Conservation (phyloP, 1,140 invertebrate species). For the Vollenhovia emeryi region DNA sequence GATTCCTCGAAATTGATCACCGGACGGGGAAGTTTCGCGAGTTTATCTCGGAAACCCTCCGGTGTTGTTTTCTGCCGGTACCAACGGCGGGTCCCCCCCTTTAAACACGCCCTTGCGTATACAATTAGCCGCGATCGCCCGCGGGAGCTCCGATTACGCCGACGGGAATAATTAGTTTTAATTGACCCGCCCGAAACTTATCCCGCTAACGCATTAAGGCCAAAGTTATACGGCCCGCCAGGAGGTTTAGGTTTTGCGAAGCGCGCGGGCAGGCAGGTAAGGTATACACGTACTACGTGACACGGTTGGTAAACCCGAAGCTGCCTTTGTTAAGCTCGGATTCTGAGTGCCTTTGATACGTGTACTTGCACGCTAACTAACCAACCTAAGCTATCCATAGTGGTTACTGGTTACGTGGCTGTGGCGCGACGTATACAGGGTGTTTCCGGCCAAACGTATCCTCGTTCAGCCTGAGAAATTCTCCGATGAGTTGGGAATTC, state of each 20-base stretch:
- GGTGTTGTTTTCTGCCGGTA: constrained; percentile 25
- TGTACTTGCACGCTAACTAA: constrained; percentile 86
- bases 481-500: background rate
- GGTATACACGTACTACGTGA: constrained; percentile 85
- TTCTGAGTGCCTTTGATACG: constrained; percentile 86
- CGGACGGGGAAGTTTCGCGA: constrained; percentile 1
- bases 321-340: constrained; percentile 85
- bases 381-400: constrained; percentile 84
- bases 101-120: constrained; percentile 55
- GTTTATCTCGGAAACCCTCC: constrained; percentile 10
- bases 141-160: constrained; percentile 63
- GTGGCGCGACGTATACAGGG: constrained; percentile 35
- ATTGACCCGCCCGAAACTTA: constrained; percentile 79
- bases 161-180: constrained; percentile 81
- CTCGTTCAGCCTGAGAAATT: background rate
- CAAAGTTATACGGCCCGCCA: constrained; percentile 79
- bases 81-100: background rate
- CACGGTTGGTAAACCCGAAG: constrained; percentile 84
- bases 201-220: constrained; percentile 81
- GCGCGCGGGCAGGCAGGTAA: constrained; percentile 82
- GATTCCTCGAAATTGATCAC: constrained; percentile 16
- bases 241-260: constrained; percentile 81
- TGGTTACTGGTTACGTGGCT: constrained; percentile 51
- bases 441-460: constrained; percentile 19
- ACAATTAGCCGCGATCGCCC: constrained; percentile 70